Percentiles rank a stretch among this genome's conserved stretches.
phyloP scores from a whole-genome alignment of 2,888 invertebrate species.

The Protodeltote pygarga region DNA sequence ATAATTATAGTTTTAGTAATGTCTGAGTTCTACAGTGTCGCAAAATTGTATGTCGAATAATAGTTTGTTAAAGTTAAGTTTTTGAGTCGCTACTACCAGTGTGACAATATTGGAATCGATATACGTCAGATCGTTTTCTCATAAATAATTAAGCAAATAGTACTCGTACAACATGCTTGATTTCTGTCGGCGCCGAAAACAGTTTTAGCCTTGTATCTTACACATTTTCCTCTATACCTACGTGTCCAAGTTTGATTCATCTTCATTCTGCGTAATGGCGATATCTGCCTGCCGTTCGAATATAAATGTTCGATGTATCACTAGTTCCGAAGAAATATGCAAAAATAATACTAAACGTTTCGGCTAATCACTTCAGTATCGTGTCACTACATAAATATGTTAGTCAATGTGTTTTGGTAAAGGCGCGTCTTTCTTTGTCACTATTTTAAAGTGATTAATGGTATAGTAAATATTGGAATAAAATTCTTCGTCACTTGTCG shows the following conservation, averaged over 20 bases:
- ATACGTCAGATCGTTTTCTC: no score
- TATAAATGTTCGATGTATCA: slow-evolving; percentile 46
- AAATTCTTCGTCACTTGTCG: not conserved
- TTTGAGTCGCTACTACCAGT: no score
- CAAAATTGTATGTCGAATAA: no score
- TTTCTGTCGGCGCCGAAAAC: no score
- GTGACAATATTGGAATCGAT: no score
- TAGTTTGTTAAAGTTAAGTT: no score
- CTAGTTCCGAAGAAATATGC: slow-evolving; percentile 46
- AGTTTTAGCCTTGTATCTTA: not conserved
- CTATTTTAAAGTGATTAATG: not conserved
- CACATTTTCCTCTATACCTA: slow-evolving; percentile 20
- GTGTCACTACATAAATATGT: slow-evolving; percentile 39
- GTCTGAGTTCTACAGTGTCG: no score
- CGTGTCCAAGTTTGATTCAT: slow-evolving; percentile 26
- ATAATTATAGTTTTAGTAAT: no score
- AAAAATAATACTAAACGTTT: slow-evolving; percentile 37
- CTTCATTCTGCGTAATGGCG: slow-evolving; percentile 51
- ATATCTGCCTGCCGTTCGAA: slow-evolving; percentile 42
- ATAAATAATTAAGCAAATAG: no score
- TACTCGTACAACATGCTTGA: no score
- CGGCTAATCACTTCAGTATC: slow-evolving; percentile 32
- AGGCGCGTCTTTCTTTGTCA: slow-evolving; percentile 5
- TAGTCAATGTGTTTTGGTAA: slow-evolving; percentile 13
- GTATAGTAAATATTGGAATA: not conserved